These are phyloP conservation scores for Corydoras maculifer DNA, from an alignment of 2,113 vertebrate genomes.

Conservation along the genomic window DNA sequence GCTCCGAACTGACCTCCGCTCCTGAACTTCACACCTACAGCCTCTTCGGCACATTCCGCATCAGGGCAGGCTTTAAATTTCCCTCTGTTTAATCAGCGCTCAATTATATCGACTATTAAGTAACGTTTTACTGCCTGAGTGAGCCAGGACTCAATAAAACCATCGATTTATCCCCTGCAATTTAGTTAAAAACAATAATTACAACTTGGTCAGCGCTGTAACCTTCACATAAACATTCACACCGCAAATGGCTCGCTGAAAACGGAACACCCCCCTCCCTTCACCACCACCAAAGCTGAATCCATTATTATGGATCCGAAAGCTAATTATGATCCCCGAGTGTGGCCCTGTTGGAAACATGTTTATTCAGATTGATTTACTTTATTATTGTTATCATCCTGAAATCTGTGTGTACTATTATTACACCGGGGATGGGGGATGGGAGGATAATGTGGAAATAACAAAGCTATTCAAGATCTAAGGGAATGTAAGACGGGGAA, in stretches of 20 bases:
- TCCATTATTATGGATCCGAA: conserved; percentile 18
- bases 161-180: not conserved
- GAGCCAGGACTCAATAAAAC: not conserved
- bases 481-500: too few relatives aligned
- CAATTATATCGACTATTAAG: not conserved
- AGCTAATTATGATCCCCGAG: conserved; percentile 16
- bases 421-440: too few relatives aligned
- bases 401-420: not conserved
- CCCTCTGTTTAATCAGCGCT: not conserved
- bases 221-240: not conserved
- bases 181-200: conserved; percentile 10
- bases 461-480: too few relatives aligned
- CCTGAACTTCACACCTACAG: not conserved
- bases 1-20: too few relatives aligned
- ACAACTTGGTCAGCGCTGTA: not conserved
- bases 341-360: not conserved
- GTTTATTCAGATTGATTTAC: not conserved
- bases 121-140: not conserved
- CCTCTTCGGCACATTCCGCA: not conserved
- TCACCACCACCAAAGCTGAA: not conserved
- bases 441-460: too few relatives aligned
- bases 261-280: not conserved
- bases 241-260: not conserved
- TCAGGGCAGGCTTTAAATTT: not conserved
- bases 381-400: not conserved